Base-by-base conservation (phyloP, 1,140 invertebrate species). In the Tetragnatha versicolor region DNA sequence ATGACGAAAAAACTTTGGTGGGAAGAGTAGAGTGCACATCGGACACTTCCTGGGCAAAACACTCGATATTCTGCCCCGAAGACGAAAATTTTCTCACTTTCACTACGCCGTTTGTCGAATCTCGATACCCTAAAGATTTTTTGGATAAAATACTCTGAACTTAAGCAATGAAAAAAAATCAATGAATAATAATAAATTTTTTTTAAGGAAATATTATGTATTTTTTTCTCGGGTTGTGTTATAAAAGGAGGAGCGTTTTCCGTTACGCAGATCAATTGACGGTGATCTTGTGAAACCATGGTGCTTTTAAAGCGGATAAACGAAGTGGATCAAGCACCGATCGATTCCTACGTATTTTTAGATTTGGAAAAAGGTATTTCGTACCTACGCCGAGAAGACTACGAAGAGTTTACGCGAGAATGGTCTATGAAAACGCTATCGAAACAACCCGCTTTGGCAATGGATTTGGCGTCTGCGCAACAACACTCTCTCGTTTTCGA, bases 11-110 rank as follows among this genome's bases (percentile, higher is more conserved):
- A n/a, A 31, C 4, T 1, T 31, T 51, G n/a, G 20, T 20, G 6
- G 65, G 65, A 17, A 20, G 3, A 29, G 42, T 69, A 20, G 45
- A 69, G 12, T 51, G 65, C 20, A 69, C 22, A n/a, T 33, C 42
- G 1, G 20, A 33, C 22, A 6, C 10, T 0, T 47, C 42, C 7
- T 49, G n/a, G 31, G 12, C 29, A 51, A 47, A 49, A 10, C 27
- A 10, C 10, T 10, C 45, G 9, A 49, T 31, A 17, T 33, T 25
- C 20, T 65, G 61, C 12, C 61, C 65, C 0, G 12, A 9, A 2
- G 45, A 6, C 1, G 20, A 49, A 2, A 29, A 31, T 5, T 6
- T 61, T 3, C 17, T 61, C 10, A 53, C 27, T 2, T 61, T 33
- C 9, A 4, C 5, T 3, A 65, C 22, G 0, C 25, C 22, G 22